These are phyloP conservation scores for Watsonalla binaria DNA, from an alignment of 2,888 invertebrate genomes.

Conservation along the genomic window DNA sequence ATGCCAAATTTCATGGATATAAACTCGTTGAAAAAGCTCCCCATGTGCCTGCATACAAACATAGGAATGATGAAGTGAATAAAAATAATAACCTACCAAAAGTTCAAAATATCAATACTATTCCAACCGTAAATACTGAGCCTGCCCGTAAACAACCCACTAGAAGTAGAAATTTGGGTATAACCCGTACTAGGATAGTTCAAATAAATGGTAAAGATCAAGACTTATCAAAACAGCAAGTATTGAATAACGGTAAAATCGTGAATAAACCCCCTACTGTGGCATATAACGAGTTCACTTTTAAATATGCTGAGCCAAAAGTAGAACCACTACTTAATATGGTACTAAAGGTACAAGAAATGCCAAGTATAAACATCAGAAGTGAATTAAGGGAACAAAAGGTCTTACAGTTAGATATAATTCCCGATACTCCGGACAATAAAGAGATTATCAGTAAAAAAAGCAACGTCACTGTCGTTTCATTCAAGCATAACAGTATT, in stretches of 20 bases:
- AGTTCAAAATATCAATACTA: constrained; percentile 25
- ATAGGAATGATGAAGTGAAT: constrained; percentile 14
- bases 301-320: constrained; percentile 45
- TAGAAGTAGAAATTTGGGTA: constrained; percentile 41
- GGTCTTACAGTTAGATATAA: constrained; percentile 70
- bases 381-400: constrained; percentile 69
- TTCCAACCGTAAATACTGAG: constrained; percentile 32
- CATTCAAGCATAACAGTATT: constrained; percentile 37
- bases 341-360: constrained; percentile 58
- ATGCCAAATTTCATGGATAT: constrained; percentile 70
- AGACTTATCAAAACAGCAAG: constrained; percentile 28
- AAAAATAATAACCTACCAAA: constrained; percentile 7
- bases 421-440: constrained; percentile 41
- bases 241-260: constrained; percentile 35
- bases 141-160: constrained; percentile 28
- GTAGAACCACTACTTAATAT: constrained; percentile 24
- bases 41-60: constrained; percentile 21
- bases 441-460: constrained; percentile 21
- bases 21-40: constrained; percentile 47
- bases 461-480: constrained; percentile 52
- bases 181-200: constrained; percentile 49
- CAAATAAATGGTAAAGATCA: constrained; percentile 46
- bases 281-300: constrained; percentile 56
- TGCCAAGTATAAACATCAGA: constrained; percentile 74
- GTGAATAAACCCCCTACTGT: constrained; percentile 36